A percentile compares a stretch with the other conserved stretches of the same genome.
These are phyloP conservation scores for Platysteira castanea DNA, from an alignment of 2,113 vertebrate species.

Conservation along the genomic window DNA sequence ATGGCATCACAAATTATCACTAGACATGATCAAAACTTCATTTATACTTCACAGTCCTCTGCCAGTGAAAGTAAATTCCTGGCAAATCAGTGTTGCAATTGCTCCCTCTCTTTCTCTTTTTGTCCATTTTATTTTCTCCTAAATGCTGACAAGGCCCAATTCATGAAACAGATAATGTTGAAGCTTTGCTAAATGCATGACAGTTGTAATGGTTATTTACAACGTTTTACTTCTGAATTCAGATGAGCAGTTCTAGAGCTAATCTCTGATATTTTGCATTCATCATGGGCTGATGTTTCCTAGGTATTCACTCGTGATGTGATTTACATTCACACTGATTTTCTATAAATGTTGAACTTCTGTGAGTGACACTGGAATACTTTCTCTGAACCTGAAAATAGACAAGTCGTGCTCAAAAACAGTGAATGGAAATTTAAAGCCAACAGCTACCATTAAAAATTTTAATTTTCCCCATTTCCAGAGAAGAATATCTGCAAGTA, in stretches of 20 bases:
- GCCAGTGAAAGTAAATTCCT: not conserved
- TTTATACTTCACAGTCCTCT: not conserved
- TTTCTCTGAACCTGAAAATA: not conserved
- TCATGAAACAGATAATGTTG: not conserved
- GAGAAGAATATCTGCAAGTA: not conserved
- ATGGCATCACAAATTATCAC: not conserved
- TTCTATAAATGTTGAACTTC: slow-evolving; percentile 11
- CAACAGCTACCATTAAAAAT: not conserved
- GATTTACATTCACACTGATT: not conserved
- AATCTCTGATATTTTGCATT: not conserved
- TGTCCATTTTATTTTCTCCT: not conserved
- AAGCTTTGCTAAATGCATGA: slow-evolving; percentile 11
- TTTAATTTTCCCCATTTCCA: not conserved
- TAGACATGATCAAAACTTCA: not conserved
- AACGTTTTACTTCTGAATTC: slow-evolving; percentile 7
- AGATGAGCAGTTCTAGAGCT: not conserved
- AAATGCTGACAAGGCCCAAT: slow-evolving; percentile 15
- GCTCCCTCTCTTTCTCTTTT: not conserved
- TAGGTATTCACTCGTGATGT: not conserved
- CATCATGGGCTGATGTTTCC: not conserved
- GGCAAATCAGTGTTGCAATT: not conserved
- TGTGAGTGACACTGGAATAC: not conserved
- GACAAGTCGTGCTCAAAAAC: not conserved
- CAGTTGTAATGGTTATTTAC: slow-evolving; percentile 44
- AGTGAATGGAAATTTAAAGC: not conserved